A percentile compares a stretch with the other conserved stretches of the same genome.
These are phyloP conservation scores for Pseudopodoces humilis DNA, from an alignment of 2,113 vertebrate genomes.

Conservation along the genomic window DNA sequence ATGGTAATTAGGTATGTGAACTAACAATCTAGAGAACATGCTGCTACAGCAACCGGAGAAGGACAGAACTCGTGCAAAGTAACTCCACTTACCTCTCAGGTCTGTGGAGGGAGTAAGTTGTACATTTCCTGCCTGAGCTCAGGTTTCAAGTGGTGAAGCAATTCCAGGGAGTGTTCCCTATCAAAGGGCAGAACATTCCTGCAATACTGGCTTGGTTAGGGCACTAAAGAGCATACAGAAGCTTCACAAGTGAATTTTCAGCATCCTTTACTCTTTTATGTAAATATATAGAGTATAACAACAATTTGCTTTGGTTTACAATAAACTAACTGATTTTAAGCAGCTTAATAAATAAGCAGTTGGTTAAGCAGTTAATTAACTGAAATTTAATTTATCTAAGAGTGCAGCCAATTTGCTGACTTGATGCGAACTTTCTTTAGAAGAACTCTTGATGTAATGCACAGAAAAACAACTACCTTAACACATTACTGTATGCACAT, in stretches of 20 bases:
- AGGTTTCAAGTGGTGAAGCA: conserved; percentile 51
- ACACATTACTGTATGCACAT: background rate
- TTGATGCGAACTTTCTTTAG: background rate
- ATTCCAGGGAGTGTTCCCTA: conserved; percentile 58
- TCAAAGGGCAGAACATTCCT: conserved; percentile 42
- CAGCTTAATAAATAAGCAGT: conserved; percentile 28
- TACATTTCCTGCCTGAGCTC: conserved; percentile 21
- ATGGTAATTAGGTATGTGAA: background rate
- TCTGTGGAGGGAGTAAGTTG: conserved; percentile 5
- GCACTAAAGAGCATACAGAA: background rate
- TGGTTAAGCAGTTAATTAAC: conserved; percentile 7
- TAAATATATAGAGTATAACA: background rate
- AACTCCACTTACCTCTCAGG: conserved; percentile 1
- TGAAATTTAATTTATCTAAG: conserved; percentile 1
- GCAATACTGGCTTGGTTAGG: conserved; percentile 41
- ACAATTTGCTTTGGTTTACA: background rate
- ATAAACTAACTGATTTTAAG: background rate
- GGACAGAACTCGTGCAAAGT: background rate
- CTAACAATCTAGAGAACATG: background rate
- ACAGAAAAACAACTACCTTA: background rate
- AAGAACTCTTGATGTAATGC: background rate
- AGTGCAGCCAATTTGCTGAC: background rate
- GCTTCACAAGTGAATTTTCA: background rate
- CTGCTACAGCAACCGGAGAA: conserved; percentile 12
- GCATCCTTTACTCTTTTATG: background rate